Evolutionary conservation across 2,888 invertebrate genomes (phyloP), one percentile per base, ranked within the genome.

Genomic region (Coenonympha glycerion): DNA sequence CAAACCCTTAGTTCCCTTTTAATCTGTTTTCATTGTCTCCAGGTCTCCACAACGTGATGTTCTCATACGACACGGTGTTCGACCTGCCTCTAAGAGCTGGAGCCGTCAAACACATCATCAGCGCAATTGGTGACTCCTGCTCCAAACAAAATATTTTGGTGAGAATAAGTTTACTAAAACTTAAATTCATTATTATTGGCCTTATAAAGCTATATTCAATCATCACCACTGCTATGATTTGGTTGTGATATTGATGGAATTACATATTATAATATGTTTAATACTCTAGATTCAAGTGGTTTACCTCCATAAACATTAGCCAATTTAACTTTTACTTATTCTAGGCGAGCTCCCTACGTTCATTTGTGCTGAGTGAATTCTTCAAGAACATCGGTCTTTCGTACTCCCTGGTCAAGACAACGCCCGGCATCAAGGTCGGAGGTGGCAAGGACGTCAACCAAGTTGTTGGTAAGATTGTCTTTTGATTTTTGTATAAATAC

Each of bases 51-150:
- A 84, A 91, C 48, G 88, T 91, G 6, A 79, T 84, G n/a, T 78
- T 77, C n/a, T 92, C 92, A 0, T 92, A 93, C 76, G 66, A 82
- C 8, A 87, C 90, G 28, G 89, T 92, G 0, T 66, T 91, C 9
- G 73, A 89, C 1, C 92, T 93, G 76, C 94, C 94, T 0, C 93
- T 93, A 84, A 89, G 96, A 55, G 87, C 93, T 0, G 92, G 91
- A 1, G 93, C 95, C 1, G 89, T 92, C 34, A 95, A 94, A 69
- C 90, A 91, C 45, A 88, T 93, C 56, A 82, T 96, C 63, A 90
- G 89, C 33, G 87, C 94, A 0, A 87, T 91, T 19, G 90, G 91
- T 9, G 87, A 89, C 18, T 75, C 88, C 0, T 92, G 94, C 71
- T 76, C 84, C 56, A 87, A 85, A 19, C 75, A 79, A 0, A 72